These are phyloP conservation scores for Lethrus apterus DNA, from an alignment of 1,140 invertebrate genomes.

Conservation along the genomic window DNA sequence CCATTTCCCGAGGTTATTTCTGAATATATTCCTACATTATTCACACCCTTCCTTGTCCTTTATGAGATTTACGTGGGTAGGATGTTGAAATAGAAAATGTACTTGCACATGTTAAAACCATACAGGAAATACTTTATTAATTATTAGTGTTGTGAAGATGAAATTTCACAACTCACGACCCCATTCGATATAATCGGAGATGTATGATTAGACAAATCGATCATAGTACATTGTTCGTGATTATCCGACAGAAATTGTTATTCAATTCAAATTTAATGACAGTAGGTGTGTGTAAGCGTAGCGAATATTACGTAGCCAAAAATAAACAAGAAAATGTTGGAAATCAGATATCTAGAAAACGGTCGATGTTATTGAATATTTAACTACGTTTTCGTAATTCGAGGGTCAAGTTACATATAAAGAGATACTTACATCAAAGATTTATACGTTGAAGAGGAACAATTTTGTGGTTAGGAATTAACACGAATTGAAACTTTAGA, in stretches of 20 bases:
- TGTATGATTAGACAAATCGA: neutral
- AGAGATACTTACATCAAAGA: too few relatives aligned
- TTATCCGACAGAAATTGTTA: constrained; percentile 1
- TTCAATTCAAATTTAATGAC: neutral
- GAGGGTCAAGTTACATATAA: too few relatives aligned
- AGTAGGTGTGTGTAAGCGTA: too few relatives aligned
- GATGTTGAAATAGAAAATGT: constrained; percentile 7
- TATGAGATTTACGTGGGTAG: constrained; percentile 9
- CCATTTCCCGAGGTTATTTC: constrained; percentile 11
- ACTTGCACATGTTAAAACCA: neutral
- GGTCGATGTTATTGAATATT: too few relatives aligned
- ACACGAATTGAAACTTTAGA: too few relatives aligned
- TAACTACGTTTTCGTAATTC: too few relatives aligned
- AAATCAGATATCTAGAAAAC: too few relatives aligned
- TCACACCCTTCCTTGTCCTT: constrained; percentile 14
- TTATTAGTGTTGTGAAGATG: too few relatives aligned
- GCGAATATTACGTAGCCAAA: too few relatives aligned
- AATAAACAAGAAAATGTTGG: too few relatives aligned
- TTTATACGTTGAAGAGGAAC: too few relatives aligned
- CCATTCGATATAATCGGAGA: neutral
- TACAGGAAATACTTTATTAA: neutral
- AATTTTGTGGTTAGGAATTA: too few relatives aligned
- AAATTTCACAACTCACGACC: neutral
- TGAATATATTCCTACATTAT: constrained; percentile 15
- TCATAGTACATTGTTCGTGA: neutral